Evolutionary conservation across 2,113 vertebrate species (phyloP), one percentile per base, ranked within the genome.

Genomic region (Arenaria interpres): DNA sequence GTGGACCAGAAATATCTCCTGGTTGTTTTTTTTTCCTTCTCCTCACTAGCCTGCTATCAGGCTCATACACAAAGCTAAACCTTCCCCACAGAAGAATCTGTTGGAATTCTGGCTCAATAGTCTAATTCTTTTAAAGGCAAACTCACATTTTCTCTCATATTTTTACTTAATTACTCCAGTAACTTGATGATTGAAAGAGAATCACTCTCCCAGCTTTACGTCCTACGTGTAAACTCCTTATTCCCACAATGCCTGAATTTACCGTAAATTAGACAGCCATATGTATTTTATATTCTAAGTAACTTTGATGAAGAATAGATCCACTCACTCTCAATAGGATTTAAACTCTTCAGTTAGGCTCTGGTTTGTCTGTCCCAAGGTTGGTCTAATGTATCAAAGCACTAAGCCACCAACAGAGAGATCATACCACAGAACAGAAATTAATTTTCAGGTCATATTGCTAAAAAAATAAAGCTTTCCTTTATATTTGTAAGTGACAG

Each of bases 61-160:
- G 7, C 11, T n/a, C n/a, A 32, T 8, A 68, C 3, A 9, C 30
- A 48, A 68, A 56, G 20, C 35, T 37, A 67, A 79, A n/a, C 32
- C 35, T 51, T 33, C 7, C 32, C 28, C 5, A 0, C 14, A 20
- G 22, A 25, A n/a, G n/a, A n/a, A n/a, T n/a, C n/a, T n/a, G 2
- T 45, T 66, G 21, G 24, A 50, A 60, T 72, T 56, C 43, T 21
- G 5, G 17, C 35, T 77, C 13, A 80, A 7, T 9, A 57, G 9
- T 17, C 19, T 35, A 62, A 16, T 35, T 54, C 54, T 74, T 53
- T 33, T 43, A 80, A 66, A 90, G 5, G 2, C 2, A 3, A 72
- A 19, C 24, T 48, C 15, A 41, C 3, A 8, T 27, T 64, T 56
- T 54, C 48, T 46, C 10, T 24, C 24, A 2, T 24, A 35, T 24